Conservation (phyloP, 2,797 vertebrate genomes). For the Hippoglossus hippoglossus region DNA sequence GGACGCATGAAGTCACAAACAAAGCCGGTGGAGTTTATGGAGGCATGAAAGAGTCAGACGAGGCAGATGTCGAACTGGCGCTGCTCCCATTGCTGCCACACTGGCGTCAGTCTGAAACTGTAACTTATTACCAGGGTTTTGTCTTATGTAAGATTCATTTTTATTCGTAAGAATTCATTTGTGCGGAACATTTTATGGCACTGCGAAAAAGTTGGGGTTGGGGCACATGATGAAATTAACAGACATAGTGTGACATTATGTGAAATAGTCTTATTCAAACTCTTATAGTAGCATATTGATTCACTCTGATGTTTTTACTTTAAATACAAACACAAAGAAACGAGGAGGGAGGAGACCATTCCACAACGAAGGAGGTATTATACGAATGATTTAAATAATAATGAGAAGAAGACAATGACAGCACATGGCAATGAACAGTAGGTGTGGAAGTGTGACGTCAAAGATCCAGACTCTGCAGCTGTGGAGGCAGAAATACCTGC, state of each 20-base stretch:
- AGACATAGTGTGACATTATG: background rate
- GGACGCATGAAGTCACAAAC: slow-evolving; percentile 56
- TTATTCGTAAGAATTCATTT: slow-evolving; percentile 14
- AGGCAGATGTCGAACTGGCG: slow-evolving; percentile 12
- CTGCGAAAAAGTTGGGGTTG: background rate
- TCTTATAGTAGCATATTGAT: background rate
- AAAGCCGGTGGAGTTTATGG: slow-evolving; percentile 32
- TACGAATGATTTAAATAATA: too few relatives aligned
- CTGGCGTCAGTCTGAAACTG: slow-evolving; percentile 36
- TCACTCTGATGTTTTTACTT: too few relatives aligned
- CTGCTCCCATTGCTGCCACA: slow-evolving; percentile 1
- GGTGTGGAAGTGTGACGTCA: too few relatives aligned
- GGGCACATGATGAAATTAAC: background rate
- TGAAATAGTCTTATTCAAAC: background rate
- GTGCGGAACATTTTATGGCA: slow-evolving; percentile 6
- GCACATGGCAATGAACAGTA: too few relatives aligned
- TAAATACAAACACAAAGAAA: too few relatives aligned
- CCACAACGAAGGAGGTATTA: too few relatives aligned
- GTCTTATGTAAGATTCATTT: slow-evolving; percentile 1
- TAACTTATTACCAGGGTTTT: slow-evolving; percentile 25
- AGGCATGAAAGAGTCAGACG: slow-evolving; percentile 21
- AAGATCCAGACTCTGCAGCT: background rate
- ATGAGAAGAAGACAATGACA: too few relatives aligned
- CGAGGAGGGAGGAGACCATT: too few relatives aligned
- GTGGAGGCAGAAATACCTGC: too few relatives aligned